phyloP scores from a whole-genome alignment of 2,888 invertebrate genomes.

The Yponomeuta plumbellus region DNA sequence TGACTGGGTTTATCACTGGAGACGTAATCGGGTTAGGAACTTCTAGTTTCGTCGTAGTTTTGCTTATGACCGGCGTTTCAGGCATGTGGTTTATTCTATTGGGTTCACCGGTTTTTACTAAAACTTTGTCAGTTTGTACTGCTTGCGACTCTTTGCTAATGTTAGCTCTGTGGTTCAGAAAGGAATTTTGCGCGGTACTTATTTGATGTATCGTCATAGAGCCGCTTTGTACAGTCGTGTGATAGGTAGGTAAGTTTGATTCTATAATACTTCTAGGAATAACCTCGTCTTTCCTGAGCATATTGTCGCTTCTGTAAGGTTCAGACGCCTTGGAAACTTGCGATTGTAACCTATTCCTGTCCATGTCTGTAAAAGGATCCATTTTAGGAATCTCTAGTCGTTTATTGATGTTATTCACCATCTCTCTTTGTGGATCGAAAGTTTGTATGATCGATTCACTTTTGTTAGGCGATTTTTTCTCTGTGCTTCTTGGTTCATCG shows the following conservation, averaged over 20 bases:
- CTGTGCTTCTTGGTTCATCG: slow-evolving; percentile 43
- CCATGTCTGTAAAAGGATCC: slow-evolving; percentile 53
- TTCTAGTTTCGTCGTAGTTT: slow-evolving; percentile 61
- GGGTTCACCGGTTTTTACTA: slow-evolving; percentile 50
- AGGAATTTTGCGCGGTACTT: slow-evolving; percentile 55
- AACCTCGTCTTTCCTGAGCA: slow-evolving; percentile 40
- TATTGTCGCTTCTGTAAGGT: slow-evolving; percentile 52
- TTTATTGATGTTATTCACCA: slow-evolving; percentile 44
- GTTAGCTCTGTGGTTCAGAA: slow-evolving; percentile 52
- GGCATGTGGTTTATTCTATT: slow-evolving; percentile 45
- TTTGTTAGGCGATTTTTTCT: slow-evolving; percentile 63
- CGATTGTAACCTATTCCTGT: slow-evolving; percentile 48
- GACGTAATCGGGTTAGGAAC: slow-evolving; percentile 70
- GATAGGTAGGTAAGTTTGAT: slow-evolving; percentile 51
- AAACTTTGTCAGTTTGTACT: slow-evolving; percentile 59
- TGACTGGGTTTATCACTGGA: slow-evolving; percentile 65
- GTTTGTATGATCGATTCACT: slow-evolving; percentile 59
- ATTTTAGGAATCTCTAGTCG: slow-evolving; percentile 48
- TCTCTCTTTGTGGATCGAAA: slow-evolving; percentile 55
- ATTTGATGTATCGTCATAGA: slow-evolving; percentile 68
- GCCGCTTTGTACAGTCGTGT: slow-evolving; percentile 45
- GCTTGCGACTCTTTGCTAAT: slow-evolving; percentile 60
- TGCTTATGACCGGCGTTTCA: slow-evolving; percentile 56
- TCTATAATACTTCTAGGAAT: slow-evolving; percentile 61
- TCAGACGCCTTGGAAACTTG: slow-evolving; percentile 54